phyloP scores from a whole-genome alignment of 2,797 vertebrate species.

The Thunnus albacares region DNA sequence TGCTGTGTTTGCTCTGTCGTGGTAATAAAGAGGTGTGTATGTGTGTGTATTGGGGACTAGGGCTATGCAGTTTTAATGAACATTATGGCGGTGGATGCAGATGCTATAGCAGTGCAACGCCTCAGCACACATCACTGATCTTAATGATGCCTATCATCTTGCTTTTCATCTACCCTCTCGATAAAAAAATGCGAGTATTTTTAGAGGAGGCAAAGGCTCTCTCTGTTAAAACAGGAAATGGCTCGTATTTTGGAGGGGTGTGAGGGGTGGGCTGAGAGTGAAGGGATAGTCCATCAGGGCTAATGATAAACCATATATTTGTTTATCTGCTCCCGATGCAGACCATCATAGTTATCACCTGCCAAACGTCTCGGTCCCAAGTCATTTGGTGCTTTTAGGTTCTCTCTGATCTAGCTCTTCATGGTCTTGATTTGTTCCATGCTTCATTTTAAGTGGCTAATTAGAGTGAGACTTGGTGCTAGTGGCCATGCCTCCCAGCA shows the following conservation, averaged over 20 bases:
- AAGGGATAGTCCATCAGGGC: conserved; percentile 49
- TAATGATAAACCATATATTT: conserved; percentile 74
- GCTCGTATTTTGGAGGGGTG: neutral
- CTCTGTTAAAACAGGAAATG: conserved; percentile 29
- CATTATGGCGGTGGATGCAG: conserved; percentile 51
- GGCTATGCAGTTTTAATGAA: conserved; percentile 58
- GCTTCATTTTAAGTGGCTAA: conserved; percentile 73
- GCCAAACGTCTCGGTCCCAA: conserved; percentile 48
- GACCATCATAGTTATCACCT: conserved; percentile 70
- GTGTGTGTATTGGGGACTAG: conserved; percentile 26
- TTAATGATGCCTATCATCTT: conserved; percentile 76
- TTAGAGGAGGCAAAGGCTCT: conserved; percentile 8
- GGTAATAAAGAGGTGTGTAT: conserved; percentile 53
- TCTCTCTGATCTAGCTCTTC: conserved; percentile 66
- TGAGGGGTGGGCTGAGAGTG: neutral
- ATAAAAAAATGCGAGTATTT: conserved; percentile 29
- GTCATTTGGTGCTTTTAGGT: conserved; percentile 39
- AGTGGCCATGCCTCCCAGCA: conserved; percentile 44
- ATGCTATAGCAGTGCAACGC: conserved; percentile 35
- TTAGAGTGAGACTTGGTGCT: conserved; percentile 56
- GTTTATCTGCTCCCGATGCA: conserved; percentile 61
- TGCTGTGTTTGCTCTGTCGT: conserved; percentile 62
- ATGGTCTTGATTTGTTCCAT: conserved; percentile 69
- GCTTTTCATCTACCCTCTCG: conserved; percentile 26
- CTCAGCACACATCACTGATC: conserved; percentile 70